These are phyloP conservation scores for Bursaphelenchus mucronatus DNA, from an alignment of 1,140 invertebrate genomes.

Conservation along the genomic window DNA sequence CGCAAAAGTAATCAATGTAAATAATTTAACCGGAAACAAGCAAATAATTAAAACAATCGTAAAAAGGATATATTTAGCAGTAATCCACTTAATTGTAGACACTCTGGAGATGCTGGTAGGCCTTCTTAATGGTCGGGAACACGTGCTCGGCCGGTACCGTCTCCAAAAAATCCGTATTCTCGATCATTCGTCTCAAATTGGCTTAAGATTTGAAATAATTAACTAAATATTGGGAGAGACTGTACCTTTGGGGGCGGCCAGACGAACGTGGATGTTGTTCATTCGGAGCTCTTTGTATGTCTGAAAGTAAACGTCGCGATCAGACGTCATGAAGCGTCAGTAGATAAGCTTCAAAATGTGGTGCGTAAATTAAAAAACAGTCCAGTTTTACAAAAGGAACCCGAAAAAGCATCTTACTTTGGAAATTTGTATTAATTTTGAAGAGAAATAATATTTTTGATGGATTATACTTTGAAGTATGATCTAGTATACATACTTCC, in stretches of 20 bases:
- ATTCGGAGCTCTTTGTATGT: slow-evolving; percentile 47
- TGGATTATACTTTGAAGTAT: too few species aligned
- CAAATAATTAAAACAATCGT: too few species aligned
- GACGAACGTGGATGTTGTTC: slow-evolving; percentile 38
- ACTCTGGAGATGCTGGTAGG: not conserved
- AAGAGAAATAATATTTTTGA: too few species aligned
- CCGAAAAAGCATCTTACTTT: too few species aligned
- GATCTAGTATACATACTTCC: too few species aligned
- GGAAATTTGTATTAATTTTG: too few species aligned
- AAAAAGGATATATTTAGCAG: too few species aligned
- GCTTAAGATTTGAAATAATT: slow-evolving; percentile 31
- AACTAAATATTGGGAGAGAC: not conserved
- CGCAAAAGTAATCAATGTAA: too few species aligned
- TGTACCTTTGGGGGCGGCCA: slow-evolving; percentile 54
- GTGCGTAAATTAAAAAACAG: not conserved
- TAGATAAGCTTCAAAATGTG: not conserved
- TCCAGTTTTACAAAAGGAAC: too few species aligned
- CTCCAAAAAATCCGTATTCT: slow-evolving; percentile 48
- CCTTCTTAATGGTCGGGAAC: slow-evolving; percentile 35
- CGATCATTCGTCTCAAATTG: slow-evolving; percentile 44
- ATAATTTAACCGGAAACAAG: too few species aligned
- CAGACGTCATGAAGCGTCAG: not conserved
- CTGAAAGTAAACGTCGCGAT: slow-evolving; percentile 28
- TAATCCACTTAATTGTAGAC: too few species aligned
- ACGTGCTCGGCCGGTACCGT: slow-evolving; percentile 36